phyloP scores from a whole-genome alignment of 2,113 vertebrate genomes.

The Haemorhous mexicanus region DNA sequence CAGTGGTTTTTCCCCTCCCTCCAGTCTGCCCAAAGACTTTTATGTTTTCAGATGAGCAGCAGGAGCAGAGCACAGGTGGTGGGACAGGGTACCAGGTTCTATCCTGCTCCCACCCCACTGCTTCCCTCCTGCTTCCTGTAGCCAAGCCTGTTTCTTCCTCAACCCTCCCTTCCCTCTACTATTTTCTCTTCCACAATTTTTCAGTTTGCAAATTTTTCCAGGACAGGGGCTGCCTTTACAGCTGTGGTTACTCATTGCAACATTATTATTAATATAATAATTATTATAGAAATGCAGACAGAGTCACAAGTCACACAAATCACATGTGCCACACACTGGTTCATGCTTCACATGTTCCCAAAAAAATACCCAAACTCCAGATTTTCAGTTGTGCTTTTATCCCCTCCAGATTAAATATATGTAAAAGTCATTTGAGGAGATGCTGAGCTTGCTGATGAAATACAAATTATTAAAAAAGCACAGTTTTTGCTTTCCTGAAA shows the following conservation, averaged over 20 bases:
- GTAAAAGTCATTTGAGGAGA: neutral
- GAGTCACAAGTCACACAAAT: neutral
- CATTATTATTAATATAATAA: neutral
- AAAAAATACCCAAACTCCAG: neutral
- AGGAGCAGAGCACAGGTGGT: neutral
- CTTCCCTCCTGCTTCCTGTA: neutral
- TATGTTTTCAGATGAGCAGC: neutral
- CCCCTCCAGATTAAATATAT: neutral
- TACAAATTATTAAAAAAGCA: neutral
- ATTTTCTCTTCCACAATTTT: neutral
- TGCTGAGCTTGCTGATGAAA: neutral
- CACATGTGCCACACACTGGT: fast-evolving
- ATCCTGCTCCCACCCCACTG: neutral
- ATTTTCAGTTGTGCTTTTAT: neutral
- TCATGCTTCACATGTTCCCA: fast-evolving
- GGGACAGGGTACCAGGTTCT: neutral
- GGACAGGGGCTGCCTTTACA: neutral
- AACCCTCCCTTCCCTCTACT: neutral
- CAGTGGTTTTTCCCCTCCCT: fast-evolving
- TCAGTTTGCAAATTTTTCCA: neutral
- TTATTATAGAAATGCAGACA: neutral
- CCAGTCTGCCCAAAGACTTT: neutral
- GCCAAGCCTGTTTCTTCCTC: neutral
- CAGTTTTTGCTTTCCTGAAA: conserved; percentile 1
- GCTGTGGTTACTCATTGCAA: neutral